Percentiles rank a stretch among this genome's conserved stretches.
These are phyloP conservation scores for Gymnobelideus leadbeateri DNA, from an alignment of 2,113 vertebrate genomes.

Conservation along the genomic window DNA sequence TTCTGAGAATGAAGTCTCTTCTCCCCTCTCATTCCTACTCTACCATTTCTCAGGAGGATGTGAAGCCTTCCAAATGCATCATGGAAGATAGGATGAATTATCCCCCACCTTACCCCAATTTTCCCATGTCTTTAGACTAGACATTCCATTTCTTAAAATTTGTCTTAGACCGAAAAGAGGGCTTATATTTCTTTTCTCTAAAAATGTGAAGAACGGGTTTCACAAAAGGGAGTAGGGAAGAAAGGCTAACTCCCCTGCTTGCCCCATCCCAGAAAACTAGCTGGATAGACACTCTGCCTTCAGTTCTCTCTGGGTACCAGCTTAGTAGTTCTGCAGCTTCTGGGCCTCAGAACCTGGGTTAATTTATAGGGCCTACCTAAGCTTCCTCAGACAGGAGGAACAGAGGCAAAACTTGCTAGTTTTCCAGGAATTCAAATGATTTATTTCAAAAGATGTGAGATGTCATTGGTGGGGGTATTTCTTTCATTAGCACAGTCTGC, in stretches of 20 bases:
- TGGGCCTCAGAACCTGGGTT: too few relatives aligned
- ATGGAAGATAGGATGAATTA: not conserved
- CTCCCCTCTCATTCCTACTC: too few relatives aligned
- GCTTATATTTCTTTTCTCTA: too few relatives aligned
- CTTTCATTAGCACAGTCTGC: not conserved
- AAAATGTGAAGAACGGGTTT: too few relatives aligned
- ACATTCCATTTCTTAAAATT: too few relatives aligned
- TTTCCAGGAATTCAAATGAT: not conserved
- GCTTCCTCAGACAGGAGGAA: not conserved
- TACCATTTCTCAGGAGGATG: not conserved
- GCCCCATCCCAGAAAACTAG: not conserved
- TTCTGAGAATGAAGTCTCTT: not conserved
- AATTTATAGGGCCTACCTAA: too few relatives aligned
- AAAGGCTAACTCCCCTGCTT: not conserved
- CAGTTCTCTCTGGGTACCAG: not conserved
- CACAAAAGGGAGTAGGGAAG: not conserved
- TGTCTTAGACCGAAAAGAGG: too few relatives aligned
- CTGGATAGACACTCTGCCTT: not conserved
- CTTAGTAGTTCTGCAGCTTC: not conserved
- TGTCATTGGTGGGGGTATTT: not conserved
- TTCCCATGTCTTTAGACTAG: not conserved
- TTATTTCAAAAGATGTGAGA: not conserved
- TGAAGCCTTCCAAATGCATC: not conserved
- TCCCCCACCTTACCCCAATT: not conserved
- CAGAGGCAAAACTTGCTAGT: not conserved